phyloP scores from a whole-genome alignment of 2,797 vertebrate genomes.

The Sandelia bainsii region DNA sequence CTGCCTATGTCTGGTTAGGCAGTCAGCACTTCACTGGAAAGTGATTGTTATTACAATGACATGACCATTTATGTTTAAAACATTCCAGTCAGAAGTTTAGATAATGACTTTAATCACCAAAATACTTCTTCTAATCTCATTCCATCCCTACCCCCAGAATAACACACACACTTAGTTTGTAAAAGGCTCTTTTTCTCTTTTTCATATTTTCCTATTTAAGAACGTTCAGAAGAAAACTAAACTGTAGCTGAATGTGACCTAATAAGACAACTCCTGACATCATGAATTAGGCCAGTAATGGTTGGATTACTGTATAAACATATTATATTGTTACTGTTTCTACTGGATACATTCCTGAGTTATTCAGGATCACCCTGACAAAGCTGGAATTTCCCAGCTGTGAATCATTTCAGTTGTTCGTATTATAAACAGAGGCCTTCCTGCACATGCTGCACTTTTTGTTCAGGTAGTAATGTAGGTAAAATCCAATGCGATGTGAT shows the following conservation, averaged over 20 bases:
- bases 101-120: conserved; percentile 41
- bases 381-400: conserved; percentile 43
- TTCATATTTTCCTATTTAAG: not conserved
- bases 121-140: conserved; percentile 6
- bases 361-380: conserved; percentile 31
- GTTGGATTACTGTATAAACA: conserved; percentile 8
- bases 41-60: conserved; percentile 43
- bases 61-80: conserved; percentile 39
- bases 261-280: not conserved
- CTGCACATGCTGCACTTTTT: not conserved
- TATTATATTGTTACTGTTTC: conserved; percentile 5
- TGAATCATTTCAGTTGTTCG: conserved; percentile 37
- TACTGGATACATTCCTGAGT: not conserved
- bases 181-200: not conserved
- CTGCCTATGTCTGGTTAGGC: conserved; percentile 11
- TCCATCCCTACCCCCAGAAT: not conserved
- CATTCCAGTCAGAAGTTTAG: conserved; percentile 37
- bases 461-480: too few relatives aligned
- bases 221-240: not conserved
- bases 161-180: not conserved
- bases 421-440: not conserved
- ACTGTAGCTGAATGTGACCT: not conserved
- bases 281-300: conserved; percentile 1
- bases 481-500: too few relatives aligned
- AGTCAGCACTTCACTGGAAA: conserved; percentile 24